Percentiles rank a stretch among this genome's conserved stretches.
phyloP scores from a whole-genome alignment of 2,113 vertebrate species.

The Elanoides forficatus region DNA sequence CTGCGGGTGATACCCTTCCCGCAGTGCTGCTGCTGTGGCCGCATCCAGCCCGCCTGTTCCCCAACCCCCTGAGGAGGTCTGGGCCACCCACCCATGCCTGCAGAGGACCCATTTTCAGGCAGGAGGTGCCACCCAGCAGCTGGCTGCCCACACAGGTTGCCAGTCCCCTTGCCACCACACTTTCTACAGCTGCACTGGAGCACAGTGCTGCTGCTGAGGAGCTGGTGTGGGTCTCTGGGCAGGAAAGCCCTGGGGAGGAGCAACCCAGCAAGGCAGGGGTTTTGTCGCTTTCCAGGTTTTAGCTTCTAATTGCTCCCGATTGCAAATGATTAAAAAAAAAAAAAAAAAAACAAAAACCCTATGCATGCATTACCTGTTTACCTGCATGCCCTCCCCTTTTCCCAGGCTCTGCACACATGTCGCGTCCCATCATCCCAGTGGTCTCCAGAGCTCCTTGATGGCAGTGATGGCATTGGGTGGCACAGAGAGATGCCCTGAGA shows the following conservation, averaged over 20 bases:
- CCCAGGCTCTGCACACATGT: not conserved
- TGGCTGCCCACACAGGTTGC: not conserved
- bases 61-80: not conserved
- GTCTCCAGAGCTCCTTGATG: not conserved
- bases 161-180: accelerated
- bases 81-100: no score
- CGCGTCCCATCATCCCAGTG: no score
- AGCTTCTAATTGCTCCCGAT: not conserved
- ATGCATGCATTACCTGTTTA: not conserved
- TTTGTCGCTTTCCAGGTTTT: not conserved
- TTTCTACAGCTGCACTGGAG: not conserved
- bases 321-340: not conserved
- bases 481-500: not conserved
- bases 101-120: not conserved
- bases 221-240: not conserved
- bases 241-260: not conserved
- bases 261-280: not conserved
- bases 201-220: accelerated
- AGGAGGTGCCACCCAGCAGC: not conserved
- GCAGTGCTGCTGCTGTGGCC: not conserved
- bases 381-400: not conserved
- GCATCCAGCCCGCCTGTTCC: accelerated
- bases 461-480: not conserved
- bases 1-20: accelerated
- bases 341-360: not conserved